These are phyloP conservation scores for Phyto melanocephala DNA, from an alignment of 2,888 invertebrate genomes.

Conservation along the genomic window DNA sequence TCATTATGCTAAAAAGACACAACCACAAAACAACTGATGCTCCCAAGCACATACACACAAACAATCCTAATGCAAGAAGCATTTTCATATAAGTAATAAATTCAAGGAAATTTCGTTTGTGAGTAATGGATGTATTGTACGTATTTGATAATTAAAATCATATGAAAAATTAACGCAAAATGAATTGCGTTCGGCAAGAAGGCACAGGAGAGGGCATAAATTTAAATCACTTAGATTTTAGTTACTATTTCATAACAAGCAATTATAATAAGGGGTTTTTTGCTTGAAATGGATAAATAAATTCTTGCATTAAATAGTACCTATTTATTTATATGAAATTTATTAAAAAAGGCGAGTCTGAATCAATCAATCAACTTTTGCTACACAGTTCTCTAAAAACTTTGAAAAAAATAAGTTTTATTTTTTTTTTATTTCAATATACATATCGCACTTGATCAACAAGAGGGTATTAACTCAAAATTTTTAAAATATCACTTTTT, in stretches of 20 bases:
- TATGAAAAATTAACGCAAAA: no score
- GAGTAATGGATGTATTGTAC: not conserved
- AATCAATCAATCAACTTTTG: no score
- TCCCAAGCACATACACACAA: not conserved
- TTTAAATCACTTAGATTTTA: not conserved
- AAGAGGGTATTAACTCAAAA: no score
- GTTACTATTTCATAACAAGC: not conserved
- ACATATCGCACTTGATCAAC: no score
- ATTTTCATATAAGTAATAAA: not conserved
- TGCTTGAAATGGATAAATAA: no score
- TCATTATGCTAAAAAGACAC: slow-evolving; percentile 25
- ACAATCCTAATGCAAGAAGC: not conserved
- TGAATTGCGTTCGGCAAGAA: not conserved
- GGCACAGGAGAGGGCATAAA: not conserved
- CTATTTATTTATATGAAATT: no score
- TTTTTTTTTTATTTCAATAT: no score
- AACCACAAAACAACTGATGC: slow-evolving; percentile 33
- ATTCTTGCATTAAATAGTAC: no score
- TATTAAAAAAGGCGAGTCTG: no score
- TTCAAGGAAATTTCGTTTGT: not conserved
- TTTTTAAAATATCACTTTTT: no score
- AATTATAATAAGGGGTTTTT: not conserved
- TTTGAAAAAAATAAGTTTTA: no score
- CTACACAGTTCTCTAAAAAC: no score
- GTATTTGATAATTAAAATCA: slow-evolving; percentile 5